Evolutionary conservation across 2,888 invertebrate genomes (phyloP).

Genomic region (Drosophila suboccidentalis): DNA sequence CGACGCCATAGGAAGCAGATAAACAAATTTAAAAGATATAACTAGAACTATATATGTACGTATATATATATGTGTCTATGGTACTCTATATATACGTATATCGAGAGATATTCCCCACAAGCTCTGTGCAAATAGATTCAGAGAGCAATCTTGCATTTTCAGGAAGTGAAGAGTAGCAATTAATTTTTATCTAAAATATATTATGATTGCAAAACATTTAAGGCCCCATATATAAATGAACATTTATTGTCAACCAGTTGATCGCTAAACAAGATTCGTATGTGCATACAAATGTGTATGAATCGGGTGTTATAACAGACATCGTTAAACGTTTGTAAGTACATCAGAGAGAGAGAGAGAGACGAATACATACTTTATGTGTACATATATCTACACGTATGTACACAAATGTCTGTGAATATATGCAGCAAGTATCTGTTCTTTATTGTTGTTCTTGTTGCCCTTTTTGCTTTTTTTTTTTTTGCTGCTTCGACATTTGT

Average conservation of each 20-base stretch:
- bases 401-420: background rate
- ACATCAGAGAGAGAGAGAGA: background rate
- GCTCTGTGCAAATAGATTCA: conserved; percentile 11
- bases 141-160: background rate
- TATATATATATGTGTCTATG: background rate
- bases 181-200: conserved; percentile 10
- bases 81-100: background rate
- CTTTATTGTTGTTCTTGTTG: conserved; percentile 33
- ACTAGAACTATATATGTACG: conserved; percentile 10
- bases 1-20: conserved; percentile 46
- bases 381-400: background rate
- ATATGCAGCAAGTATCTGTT: conserved; percentile 16
- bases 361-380: conserved; percentile 5
- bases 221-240: conserved; percentile 7
- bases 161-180: conserved; percentile 10
- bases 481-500: conserved; percentile 61
- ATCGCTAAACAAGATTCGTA: conserved; percentile 3
- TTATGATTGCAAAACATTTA: conserved; percentile 6
- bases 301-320: conserved; percentile 10
- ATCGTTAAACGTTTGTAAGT: conserved; percentile 18
- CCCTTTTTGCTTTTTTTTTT: conserved; percentile 37
- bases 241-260: conserved; percentile 18
- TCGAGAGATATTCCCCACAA: background rate
- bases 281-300: conserved; percentile 3
- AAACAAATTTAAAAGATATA: conserved; percentile 46